Evolutionary conservation across 2,888 invertebrate species (phyloP).

Genomic region (Ornithoptera alexandrae): DNA sequence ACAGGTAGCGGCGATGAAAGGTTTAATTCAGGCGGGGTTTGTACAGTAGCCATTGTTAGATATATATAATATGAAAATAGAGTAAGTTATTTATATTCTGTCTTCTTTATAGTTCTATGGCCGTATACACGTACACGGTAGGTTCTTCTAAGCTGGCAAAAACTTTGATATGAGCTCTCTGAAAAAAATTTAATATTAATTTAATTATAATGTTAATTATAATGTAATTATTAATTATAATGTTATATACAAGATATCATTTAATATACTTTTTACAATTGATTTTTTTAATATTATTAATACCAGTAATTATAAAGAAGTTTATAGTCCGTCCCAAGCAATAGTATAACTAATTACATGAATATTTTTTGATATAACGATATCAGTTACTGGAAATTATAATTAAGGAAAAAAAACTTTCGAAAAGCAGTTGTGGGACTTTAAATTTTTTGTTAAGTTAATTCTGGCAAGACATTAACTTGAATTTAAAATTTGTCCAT

Average conservation of each 20-base stretch:
- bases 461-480: not conserved
- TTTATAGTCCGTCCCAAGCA: too few relatives aligned
- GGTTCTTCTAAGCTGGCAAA: slow-evolving; percentile 47
- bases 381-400: not conserved
- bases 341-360: not conserved
- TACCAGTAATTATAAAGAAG: too few relatives aligned
- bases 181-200: slow-evolving; percentile 8
- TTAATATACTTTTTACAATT: too few relatives aligned
- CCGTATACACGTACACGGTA: slow-evolving; percentile 31
- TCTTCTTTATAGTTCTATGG: not conserved
- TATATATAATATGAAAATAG: not conserved
- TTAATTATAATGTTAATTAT: too few relatives aligned
- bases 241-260: too few relatives aligned
- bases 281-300: not conserved
- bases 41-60: slow-evolving; percentile 62
- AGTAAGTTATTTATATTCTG: slow-evolving; percentile 26
- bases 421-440: not conserved
- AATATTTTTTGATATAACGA: not conserved
- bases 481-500: not conserved
- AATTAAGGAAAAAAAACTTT: not conserved
- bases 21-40: slow-evolving; percentile 58
- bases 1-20: slow-evolving; percentile 56
- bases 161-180: slow-evolving; percentile 36
- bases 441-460: not conserved
- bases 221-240: too few relatives aligned